Evolutionary conservation across 1,140 invertebrate genomes (phyloP).

Genomic region (Anastrepha obliqua): DNA sequence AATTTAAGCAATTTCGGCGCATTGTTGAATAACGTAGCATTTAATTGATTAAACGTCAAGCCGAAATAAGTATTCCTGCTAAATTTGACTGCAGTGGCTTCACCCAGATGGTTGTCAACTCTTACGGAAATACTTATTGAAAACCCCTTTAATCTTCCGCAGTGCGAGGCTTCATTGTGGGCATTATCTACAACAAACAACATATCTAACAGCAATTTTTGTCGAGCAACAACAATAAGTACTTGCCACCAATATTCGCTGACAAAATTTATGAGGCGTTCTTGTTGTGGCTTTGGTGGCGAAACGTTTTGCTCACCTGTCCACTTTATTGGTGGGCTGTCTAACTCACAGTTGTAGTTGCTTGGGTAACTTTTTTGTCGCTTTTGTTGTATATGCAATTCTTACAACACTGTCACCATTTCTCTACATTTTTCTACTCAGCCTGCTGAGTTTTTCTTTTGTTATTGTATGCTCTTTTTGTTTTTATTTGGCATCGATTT

Average conservation of each 20-base stretch:
- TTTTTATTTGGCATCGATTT: slow-evolving; percentile 37
- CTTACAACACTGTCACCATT: not conserved
- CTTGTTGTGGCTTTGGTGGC: slow-evolving; percentile 46
- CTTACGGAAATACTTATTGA: not conserved
- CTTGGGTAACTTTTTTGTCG: not conserved
- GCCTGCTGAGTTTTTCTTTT: not conserved
- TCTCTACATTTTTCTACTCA: not conserved
- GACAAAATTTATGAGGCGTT: slow-evolving; percentile 32
- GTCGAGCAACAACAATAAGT: not conserved
- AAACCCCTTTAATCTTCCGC: not conserved
- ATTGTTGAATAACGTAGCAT: too few species aligned
- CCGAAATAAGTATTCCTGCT: too few species aligned
- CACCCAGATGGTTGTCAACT: too few species aligned
- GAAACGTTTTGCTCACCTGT: slow-evolving; percentile 28
- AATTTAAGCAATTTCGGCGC: too few species aligned
- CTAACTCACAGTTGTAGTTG: not conserved
- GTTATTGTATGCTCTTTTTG: not conserved
- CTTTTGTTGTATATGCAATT: not conserved
- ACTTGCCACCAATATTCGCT: slow-evolving; percentile 24
- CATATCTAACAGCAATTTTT: not conserved
- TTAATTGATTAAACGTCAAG: too few species aligned
- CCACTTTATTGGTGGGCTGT: not conserved
- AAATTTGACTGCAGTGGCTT: too few species aligned
- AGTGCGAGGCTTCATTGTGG: not conserved
- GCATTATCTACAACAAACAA: not conserved